Conservation (phyloP, 2,888 invertebrate genomes). For the Oconnorella tubifera region DNA sequence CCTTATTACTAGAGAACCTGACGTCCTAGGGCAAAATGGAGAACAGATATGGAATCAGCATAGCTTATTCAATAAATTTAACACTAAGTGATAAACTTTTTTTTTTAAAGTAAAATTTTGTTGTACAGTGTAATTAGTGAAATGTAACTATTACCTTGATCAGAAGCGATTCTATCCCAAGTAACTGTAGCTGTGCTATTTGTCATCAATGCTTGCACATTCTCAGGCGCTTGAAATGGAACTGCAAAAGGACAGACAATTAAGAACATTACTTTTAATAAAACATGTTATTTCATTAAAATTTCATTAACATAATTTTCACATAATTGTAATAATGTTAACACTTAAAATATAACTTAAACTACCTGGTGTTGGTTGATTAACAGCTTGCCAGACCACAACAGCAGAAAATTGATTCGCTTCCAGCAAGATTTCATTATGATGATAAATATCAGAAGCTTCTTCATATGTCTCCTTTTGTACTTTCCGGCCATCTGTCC, state of each 20-base stretch:
- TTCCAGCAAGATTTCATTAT: slow-evolving; percentile 63
- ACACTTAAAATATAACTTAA: background rate
- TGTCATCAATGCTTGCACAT: slow-evolving; percentile 75
- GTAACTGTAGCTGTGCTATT: slow-evolving; percentile 61
- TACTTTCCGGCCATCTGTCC: slow-evolving; percentile 72
- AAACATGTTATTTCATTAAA: background rate
- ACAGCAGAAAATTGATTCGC: slow-evolving; percentile 61
- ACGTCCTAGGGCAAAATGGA: too few relatives aligned
- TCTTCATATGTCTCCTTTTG: slow-evolving; percentile 74
- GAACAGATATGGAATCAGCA: too few relatives aligned
- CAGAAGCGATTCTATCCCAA: background rate
- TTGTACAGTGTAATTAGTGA: too few relatives aligned
- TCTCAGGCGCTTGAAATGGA: slow-evolving; percentile 73
- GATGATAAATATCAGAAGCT: slow-evolving; percentile 69
- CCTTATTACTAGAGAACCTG: too few relatives aligned
- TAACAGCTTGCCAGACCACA: slow-evolving; percentile 65
- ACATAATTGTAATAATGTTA: background rate
- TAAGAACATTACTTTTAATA: too few relatives aligned
- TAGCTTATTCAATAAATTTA: too few relatives aligned
- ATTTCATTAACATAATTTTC: background rate
- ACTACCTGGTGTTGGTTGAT: slow-evolving; percentile 65
- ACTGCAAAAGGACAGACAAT: too few relatives aligned
- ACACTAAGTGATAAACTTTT: background rate
- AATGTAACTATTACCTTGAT: background rate
- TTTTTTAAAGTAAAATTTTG: background rate